Evolutionary conservation across 2,113 vertebrate species (phyloP).

Genomic region (Nematolebias whitei): DNA sequence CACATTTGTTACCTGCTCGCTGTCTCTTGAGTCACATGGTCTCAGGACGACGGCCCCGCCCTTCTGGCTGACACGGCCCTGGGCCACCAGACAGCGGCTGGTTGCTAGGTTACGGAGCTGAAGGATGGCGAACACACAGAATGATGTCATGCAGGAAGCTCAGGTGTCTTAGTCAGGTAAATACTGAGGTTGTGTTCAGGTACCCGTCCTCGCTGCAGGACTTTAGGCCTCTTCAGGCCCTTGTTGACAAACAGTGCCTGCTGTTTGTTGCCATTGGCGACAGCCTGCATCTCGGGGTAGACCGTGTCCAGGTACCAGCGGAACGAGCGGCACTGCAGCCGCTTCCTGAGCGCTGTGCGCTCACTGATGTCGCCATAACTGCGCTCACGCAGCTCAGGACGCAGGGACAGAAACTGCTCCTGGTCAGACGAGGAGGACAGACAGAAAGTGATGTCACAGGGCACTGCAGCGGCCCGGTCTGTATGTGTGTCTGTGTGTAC

Average conservation of each 20-base stretch:
- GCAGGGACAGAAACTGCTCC: constrained; percentile 94
- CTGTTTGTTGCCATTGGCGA: constrained; percentile 84
- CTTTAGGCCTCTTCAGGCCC: constrained; percentile 86
- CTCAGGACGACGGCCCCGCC: constrained; percentile 87
- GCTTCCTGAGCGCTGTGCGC: constrained; percentile 85
- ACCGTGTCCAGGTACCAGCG: constrained; percentile 94
- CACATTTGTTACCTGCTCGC: constrained; percentile 84
- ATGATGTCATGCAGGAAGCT: background rate
- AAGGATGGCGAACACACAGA: constrained; percentile 16
- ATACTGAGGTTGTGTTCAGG: constrained; percentile 28
- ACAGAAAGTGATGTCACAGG: constrained; percentile 20
- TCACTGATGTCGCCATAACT: constrained; percentile 89
- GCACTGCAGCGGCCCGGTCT: fast-evolving
- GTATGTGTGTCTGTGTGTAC: constrained; percentile 57
- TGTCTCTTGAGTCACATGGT: constrained; percentile 86
- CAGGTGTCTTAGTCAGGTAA: background rate
- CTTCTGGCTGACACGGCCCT: constrained; percentile 93
- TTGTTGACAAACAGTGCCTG: constrained; percentile 88
- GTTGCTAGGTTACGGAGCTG: constrained; percentile 90
- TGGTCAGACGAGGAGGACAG: constrained; percentile 52
- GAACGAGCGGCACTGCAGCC: constrained; percentile 88
- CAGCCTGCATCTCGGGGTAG: constrained; percentile 95
- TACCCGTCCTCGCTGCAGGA: constrained; percentile 92
- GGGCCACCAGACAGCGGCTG: constrained; percentile 88
- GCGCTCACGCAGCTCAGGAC: constrained; percentile 87